Base-by-base conservation (phyloP, 2,113 vertebrate species). In the Periophthalmus modestus region DNA sequence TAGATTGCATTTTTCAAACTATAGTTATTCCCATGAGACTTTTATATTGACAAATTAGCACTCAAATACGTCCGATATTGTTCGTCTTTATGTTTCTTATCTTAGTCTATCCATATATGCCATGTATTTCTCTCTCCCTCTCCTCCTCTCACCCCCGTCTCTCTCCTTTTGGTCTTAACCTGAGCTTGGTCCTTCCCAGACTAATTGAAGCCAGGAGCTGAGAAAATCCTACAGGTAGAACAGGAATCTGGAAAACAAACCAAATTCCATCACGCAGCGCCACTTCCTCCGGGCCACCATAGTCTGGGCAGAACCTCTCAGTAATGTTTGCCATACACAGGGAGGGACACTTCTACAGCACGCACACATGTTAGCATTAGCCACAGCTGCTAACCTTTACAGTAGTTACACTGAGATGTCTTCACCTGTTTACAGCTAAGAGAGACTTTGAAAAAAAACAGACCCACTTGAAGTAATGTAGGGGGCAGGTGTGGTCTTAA, bases 151-250 rank as follows among this genome's bases (percentile, higher is more conserved):
- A 67, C 7, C 39, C 9, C 52, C 5, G 2, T 18, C 69, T 54
- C 9, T 14, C 43, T 18, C 50, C 23, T 36, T 21, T 68, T 71
- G 67, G 33, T 68, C 76, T 55, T 61, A 71, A 73, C 61, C 50
- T 59, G 74, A 69, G 70, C 70, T 75, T 70, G 46, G 72, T 68
- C 79, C 82, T 81, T 87, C 89, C 84, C 80, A 83, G 81, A 81
- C 82, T 93, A 93, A 93, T 94, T 93, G 91, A 92, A 93, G 83
- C 89, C 92, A 94, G 92, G 89, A 92, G 82, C 85, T 91, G 89
- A 85, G 89, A 91, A 91, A 91, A 87, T 91, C 89, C 88, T 87
- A 85, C 91, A 94, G 92, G 92, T 93, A 92, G 87, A 82, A 90
- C 82, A 88, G 85, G 87, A 87, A 89, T 91, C 83, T 88, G 92